Evolutionary conservation across 2,888 invertebrate species (phyloP).

Genomic region (Drosophila neutralis): DNA sequence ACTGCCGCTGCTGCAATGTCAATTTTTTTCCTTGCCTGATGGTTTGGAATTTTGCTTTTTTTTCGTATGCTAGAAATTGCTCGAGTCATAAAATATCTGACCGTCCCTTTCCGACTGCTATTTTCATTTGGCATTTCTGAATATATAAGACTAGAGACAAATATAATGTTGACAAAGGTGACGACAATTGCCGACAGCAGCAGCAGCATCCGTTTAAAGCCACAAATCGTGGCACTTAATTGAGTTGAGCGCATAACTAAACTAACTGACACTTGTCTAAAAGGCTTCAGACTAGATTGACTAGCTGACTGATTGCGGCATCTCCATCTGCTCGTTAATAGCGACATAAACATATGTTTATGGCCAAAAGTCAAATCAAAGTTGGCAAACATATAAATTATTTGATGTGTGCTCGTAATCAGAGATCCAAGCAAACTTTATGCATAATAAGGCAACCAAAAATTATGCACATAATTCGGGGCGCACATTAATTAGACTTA

Average conservation of each 20-base stretch:
- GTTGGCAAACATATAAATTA: constrained; percentile 24
- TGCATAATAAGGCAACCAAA: constrained; percentile 65
- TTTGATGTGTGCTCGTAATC: constrained; percentile 43
- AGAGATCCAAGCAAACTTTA: constrained; percentile 34
- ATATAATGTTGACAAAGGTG: constrained; percentile 79
- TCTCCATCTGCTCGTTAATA: constrained; percentile 29
- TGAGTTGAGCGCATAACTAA: constrained; percentile 24
- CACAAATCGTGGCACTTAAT: constrained; percentile 31
- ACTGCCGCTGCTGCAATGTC: constrained; percentile 53
- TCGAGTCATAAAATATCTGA: constrained; percentile 72
- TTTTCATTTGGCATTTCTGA: constrained; percentile 64
- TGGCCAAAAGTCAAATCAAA: constrained; percentile 54
- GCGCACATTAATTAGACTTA: constrained; percentile 68
- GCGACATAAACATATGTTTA: constrained; percentile 66
- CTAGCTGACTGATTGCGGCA: constrained; percentile 20
- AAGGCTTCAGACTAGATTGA: constrained; percentile 14
- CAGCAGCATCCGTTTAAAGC: neutral
- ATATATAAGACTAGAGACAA: constrained; percentile 71
- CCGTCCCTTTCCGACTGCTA: constrained; percentile 35
- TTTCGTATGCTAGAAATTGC: constrained; percentile 42
- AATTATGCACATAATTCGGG: constrained; percentile 37
- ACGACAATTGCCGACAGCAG: constrained; percentile 73
- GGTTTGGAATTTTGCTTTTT: neutral
- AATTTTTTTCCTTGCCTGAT: constrained; percentile 28
- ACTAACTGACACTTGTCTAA: constrained; percentile 19